Evolutionary conservation across 2,888 invertebrate species (phyloP), one percentile per base, ranked within the genome.

Genomic region (Nephrotoma appendiculata): DNA sequence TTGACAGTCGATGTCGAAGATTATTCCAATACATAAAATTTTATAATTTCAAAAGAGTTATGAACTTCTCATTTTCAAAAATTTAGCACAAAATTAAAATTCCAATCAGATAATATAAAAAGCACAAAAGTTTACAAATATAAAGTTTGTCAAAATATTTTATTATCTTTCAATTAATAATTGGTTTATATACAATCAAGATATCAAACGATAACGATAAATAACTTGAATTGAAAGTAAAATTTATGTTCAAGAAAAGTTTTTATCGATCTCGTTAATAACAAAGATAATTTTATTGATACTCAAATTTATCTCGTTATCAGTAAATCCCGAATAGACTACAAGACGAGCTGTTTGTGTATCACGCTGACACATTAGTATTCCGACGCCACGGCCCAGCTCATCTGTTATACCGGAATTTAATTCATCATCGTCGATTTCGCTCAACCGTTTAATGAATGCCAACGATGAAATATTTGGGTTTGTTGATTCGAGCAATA

Each of bases 261-360:
- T 71, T 71, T 7, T 71, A 87, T 94, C 94, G 57, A 94, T 91
- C 90, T 95, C 94, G 87, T 92, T 93, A 87, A 96, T 94, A 19
- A 96, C 95, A 88, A 93, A 94, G 0, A 91, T 92, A 87, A 97
- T 92, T 92, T 97, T 97, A 90, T 93, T 93, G 88, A 96, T 94
- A 87, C 95, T 94, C 87, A 94, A 92, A 89, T 94, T 92, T 6
- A 95, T 92, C 89, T 95, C 94, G 88, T 94, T 93, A 88, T 95
- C 95, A 1, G 92, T 92, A 84, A 97, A 94, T 90, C 96, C 95
- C 88, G 94, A 93, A 90, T 96, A 95, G 4, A 95, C 90, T 9
- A 96, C 96, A 87, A 97, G 92, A 86, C 97, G 92, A 0, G 95
- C 92, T 41, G 93, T 93, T 86, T 93, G 92, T 87, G 92, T 91